These are phyloP conservation scores for Caenorhabditis tropicalis DNA, from an alignment of 1,140 invertebrate species.

Conservation along the genomic window DNA sequence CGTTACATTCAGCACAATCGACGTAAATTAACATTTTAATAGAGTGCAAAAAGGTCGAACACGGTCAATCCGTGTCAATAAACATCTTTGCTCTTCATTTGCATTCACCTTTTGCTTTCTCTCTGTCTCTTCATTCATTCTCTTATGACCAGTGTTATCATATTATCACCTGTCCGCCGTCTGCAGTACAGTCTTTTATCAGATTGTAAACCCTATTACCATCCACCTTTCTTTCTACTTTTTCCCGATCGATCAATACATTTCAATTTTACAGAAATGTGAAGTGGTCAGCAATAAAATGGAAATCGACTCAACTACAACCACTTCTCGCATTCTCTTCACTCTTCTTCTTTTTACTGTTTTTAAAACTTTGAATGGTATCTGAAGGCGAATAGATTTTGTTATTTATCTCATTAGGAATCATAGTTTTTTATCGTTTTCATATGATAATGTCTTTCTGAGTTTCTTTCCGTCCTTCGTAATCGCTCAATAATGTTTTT, in stretches of 20 bases:
- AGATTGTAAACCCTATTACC: not conserved
- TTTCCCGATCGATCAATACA: not conserved
- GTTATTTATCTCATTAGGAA: too few relatives aligned
- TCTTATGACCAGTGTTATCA: not conserved
- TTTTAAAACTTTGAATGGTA: not conserved
- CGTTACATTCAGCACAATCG: too few relatives aligned
- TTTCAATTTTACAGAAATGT: conserved; percentile 1
- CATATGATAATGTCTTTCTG: not conserved
- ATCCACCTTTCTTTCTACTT: not conserved
- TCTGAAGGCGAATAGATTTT: not conserved
- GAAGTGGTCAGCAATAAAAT: not conserved
- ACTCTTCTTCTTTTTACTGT: not conserved
- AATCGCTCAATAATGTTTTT: not conserved
- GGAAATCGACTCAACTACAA: not conserved
- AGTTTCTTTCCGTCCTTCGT: not conserved
- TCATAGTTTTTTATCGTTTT: not conserved
- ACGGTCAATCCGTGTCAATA: not conserved
- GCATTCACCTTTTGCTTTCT: not conserved
- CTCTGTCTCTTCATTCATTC: not conserved
- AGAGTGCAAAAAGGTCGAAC: too few relatives aligned
- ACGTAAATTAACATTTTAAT: too few relatives aligned
- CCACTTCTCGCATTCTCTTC: not conserved
- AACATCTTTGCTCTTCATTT: not conserved
- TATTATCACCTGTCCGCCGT: not conserved
- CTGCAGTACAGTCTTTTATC: conserved; percentile 5